Base-by-base conservation (phyloP, 2,888 invertebrate genomes). In the Hedychridium roseum region DNA sequence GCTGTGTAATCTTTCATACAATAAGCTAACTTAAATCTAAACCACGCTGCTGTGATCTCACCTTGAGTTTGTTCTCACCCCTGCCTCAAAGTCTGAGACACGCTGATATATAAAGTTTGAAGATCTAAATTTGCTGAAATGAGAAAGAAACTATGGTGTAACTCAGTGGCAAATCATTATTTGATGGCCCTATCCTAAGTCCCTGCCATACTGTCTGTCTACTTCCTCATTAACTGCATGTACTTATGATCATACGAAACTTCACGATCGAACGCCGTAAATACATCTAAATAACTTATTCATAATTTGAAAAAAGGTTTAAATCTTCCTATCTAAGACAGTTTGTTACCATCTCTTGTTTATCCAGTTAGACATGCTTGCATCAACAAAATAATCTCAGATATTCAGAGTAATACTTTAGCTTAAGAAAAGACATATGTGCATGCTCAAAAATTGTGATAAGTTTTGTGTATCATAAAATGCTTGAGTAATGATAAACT, bases 91-190 rank as follows among this genome's bases (percentile, higher is more conserved):
- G 82, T 82, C 82, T 78, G 82, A 82, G 80, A 81, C 82, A 79
- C 82, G 82, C 79, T 82, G 82, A 80, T 82, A 82, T 79, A 79
- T 79, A 80, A 77, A 79, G 79, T 79, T 80, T 76, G 79, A 75
- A 74, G 82, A 79, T 81, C 82, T 82, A 82, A 80, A 81, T 79
- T 82, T 83, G 82, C 82, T 83, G 83, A 82, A 82, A 82, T 74
- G 79, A 80, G 80, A 81, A 81, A 79, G 79, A 77, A 80, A 76
- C 74, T 71, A 73, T 68, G 70, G 71, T 73, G 68, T 73, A 74
- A 71, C 72, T 75, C 60, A 60, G 58, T 66, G 65, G 59, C 66
- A 65, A 67, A 62, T 68, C 64, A 62, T 63, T 63, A 61, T 61
- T 67, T 68, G 68, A 75, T 74, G 74, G 72, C 75, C 73, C 77